Percentiles rank a stretch among this genome's conserved stretches.
Evolutionary conservation across 2,113 vertebrate species (phyloP).

Genomic region (Perca fluviatilis): DNA sequence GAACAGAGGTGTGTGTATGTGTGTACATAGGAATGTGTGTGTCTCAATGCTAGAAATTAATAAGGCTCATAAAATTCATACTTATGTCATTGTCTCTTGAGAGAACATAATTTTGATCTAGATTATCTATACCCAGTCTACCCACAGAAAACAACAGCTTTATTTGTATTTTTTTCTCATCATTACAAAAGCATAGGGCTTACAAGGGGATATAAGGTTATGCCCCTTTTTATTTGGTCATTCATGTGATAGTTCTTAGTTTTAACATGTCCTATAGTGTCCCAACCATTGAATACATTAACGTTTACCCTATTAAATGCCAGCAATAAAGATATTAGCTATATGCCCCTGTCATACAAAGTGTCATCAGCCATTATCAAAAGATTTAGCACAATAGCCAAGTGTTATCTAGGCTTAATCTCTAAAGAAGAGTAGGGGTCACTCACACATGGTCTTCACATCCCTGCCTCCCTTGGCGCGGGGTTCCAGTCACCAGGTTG

Average conservation of each 20-base stretch:
- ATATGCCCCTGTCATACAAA: background rate
- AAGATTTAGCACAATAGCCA: conserved; percentile 16
- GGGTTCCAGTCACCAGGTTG: conserved; percentile 78
- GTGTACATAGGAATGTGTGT: conserved; percentile 12
- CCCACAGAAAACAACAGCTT: background rate
- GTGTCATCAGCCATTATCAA: conserved; percentile 8
- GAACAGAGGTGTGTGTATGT: conserved; percentile 14
- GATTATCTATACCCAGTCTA: background rate
- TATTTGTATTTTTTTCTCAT: background rate
- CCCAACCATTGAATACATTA: background rate
- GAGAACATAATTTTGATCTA: background rate
- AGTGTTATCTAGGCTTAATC: conserved; percentile 62
- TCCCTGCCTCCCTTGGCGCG: conserved; percentile 62
- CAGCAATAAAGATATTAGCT: background rate
- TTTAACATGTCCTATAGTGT: background rate
- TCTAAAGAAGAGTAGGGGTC: conserved; percentile 63
- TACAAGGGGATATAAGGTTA: no score
- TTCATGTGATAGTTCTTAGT: background rate
- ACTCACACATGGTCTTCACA: conserved; percentile 80
- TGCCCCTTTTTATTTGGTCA: background rate
- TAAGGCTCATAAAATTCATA: background rate
- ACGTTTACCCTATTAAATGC: background rate
- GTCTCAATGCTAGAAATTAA: conserved; percentile 24
- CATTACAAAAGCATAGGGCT: background rate
- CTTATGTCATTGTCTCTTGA: conserved; percentile 10